Evolutionary conservation across 1,140 invertebrate species (phyloP).

Genomic region (Pogonomyrmex barbatus): DNA sequence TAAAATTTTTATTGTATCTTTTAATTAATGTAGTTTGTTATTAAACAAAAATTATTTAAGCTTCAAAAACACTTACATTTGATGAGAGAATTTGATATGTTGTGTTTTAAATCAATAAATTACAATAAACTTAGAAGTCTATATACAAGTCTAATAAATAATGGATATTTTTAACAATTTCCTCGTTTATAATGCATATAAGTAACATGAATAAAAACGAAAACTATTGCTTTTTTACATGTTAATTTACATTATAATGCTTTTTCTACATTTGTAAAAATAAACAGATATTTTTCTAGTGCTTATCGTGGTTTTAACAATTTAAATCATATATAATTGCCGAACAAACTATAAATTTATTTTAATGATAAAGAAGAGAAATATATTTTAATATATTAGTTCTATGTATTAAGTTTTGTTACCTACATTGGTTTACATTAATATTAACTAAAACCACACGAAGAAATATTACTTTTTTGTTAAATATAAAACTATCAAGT

Average conservation of each 20-base stretch:
- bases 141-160: not conserved
- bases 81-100: not conserved
- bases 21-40: too few relatives aligned
- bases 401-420: not conserved
- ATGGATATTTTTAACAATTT: not conserved
- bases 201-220: constrained; percentile 6
- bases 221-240: not conserved
- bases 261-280: not conserved
- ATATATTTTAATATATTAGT: not conserved
- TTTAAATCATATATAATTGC: not conserved
- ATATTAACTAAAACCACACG: constrained; percentile 1
- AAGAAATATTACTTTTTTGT: not conserved
- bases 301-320: not conserved
- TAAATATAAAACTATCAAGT: not conserved
- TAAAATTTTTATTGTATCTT: not conserved
- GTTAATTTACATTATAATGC: not conserved
- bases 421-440: constrained; percentile 14
- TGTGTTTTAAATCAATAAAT: constrained; percentile 1
- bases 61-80: constrained; percentile 1
- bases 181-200: not conserved
- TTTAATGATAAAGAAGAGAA: not conserved
- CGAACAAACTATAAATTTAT: not conserved
- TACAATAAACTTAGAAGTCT: constrained; percentile 1
- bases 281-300: not conserved
- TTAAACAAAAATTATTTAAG: not conserved